These are phyloP conservation scores for Bicyclus anynana DNA, from an alignment of 1,140 invertebrate genomes.

Conservation along the genomic window DNA sequence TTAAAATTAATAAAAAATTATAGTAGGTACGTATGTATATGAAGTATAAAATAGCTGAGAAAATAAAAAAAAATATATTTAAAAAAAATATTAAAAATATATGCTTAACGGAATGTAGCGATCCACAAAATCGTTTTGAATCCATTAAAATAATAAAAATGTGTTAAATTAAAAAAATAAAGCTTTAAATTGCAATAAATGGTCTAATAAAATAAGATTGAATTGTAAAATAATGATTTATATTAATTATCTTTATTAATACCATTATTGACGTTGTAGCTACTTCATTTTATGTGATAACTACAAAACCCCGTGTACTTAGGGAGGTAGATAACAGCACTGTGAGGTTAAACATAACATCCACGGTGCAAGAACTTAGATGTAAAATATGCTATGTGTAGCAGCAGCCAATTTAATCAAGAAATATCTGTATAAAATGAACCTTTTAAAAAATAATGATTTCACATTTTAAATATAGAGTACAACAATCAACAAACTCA, in stretches of 20 bases:
- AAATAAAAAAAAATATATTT: neutral
- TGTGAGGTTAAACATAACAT: neutral
- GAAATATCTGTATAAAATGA: too few relatives aligned
- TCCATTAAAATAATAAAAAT: neutral
- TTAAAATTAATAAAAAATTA: neutral
- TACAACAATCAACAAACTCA: too few relatives aligned
- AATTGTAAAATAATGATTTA: neutral
- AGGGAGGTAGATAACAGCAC: neutral
- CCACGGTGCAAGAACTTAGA: too few relatives aligned
- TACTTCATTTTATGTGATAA: neutral
- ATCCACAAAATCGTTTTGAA: neutral
- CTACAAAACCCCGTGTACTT: neutral
- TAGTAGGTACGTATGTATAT: too few relatives aligned
- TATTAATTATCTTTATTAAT: neutral
- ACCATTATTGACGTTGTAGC: neutral
- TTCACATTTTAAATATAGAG: too few relatives aligned
- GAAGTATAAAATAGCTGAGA: neutral
- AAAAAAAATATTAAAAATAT: neutral
- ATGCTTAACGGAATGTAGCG: neutral
- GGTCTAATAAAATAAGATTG: neutral
- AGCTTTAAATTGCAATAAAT: neutral
- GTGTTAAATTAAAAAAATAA: neutral
- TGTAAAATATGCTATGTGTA: too few relatives aligned
- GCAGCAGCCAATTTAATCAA: too few relatives aligned
- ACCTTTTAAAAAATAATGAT: too few relatives aligned